Evolutionary conservation across 1,140 invertebrate genomes (phyloP).

Genomic region (Paralvinella palmiformis): DNA sequence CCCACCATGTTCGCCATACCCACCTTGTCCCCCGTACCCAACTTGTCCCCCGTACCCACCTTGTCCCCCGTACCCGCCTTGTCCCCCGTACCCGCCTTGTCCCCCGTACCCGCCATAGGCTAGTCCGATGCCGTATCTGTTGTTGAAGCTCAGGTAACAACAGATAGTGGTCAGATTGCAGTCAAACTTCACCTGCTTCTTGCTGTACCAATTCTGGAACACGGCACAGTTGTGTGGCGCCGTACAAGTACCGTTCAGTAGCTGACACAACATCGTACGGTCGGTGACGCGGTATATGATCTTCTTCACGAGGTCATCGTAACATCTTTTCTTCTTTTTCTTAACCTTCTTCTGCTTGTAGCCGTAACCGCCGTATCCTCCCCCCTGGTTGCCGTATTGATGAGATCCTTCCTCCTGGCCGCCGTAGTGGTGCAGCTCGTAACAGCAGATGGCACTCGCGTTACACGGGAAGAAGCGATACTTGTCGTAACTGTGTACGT

Average conservation of each 20-base stretch:
- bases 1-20: background rate
- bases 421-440: background rate
- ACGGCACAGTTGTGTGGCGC: background rate
- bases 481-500: background rate
- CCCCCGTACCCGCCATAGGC: background rate
- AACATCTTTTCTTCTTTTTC: no score
- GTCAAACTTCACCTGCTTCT: background rate
- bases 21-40: background rate
- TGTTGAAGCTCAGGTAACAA: background rate
- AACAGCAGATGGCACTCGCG: background rate
- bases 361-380: background rate
- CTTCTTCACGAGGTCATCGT: no score
- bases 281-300: background rate
- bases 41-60: background rate
- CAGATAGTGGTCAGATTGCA: background rate
- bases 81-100: background rate
- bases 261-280: background rate
- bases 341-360: background rate
- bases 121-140: background rate
- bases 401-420: background rate
- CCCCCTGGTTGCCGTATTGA: background rate
- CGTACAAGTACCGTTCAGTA: background rate
- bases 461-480: background rate
- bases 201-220: background rate
- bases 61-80: background rate